Conservation (phyloP, 1,140 invertebrate species). For the Drusus annulatus region DNA sequence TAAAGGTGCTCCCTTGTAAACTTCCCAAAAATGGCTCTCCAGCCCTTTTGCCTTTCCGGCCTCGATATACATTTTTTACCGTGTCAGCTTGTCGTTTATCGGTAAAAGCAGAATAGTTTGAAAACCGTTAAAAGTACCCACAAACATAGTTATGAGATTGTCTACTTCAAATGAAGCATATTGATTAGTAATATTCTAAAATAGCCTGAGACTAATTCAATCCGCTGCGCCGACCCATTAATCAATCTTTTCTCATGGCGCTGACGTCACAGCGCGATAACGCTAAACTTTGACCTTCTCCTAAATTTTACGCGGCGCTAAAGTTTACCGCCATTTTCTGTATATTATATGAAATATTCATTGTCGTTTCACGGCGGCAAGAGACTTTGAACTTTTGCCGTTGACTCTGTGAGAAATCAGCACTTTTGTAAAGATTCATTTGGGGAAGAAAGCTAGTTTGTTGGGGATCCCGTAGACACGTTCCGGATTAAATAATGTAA, state of each 20-base stretch:
- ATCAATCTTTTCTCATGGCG: constrained; percentile 43
- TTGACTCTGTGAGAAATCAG: constrained; percentile 49
- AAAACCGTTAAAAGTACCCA: too few species aligned
- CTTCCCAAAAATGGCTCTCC: too few species aligned
- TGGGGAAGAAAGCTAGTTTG: constrained; percentile 39
- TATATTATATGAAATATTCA: constrained; percentile 55
- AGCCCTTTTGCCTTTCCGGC: too few species aligned
- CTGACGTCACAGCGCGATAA: constrained; percentile 25
- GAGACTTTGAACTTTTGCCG: constrained; percentile 50
- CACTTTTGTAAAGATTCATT: constrained; percentile 49
- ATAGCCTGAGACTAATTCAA: constrained; percentile 20
- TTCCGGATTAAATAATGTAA: not conserved
- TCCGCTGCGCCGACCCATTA: constrained; percentile 24
- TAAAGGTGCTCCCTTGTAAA: too few species aligned
- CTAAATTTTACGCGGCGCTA: constrained; percentile 42
- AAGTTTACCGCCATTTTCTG: constrained; percentile 43
- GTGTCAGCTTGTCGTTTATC: too few species aligned
- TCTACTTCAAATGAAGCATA: too few species aligned
- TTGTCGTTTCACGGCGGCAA: constrained; percentile 45
- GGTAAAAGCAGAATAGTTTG: too few species aligned
- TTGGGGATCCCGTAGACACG: constrained; percentile 13
- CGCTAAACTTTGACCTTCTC: not conserved
- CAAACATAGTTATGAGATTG: too few species aligned
- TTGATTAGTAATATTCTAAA: too few species aligned
- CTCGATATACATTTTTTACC: too few species aligned